Evolutionary conservation across 2,888 invertebrate species (phyloP), one percentile per base, ranked within the genome.

Genomic region (Synergus laeviventris): DNA sequence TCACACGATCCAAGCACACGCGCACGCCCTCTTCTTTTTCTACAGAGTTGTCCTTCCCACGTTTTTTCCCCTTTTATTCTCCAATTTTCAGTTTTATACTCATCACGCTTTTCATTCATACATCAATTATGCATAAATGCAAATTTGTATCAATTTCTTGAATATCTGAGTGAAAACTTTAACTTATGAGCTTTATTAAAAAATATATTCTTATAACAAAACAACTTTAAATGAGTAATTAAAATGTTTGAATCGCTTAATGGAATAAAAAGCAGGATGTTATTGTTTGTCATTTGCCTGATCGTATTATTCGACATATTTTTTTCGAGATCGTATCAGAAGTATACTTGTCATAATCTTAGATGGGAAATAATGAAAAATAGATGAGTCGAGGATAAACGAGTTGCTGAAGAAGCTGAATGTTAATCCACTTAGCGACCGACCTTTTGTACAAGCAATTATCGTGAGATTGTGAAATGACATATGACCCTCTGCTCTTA

Each of bases 381-480:
- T 31, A 11, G 31, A 36, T 49, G 24, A 70, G 49, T 11, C n/a
- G 45, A 49, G 31, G 31, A 31, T 49, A 49, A 70, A 70, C n/a
- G 75, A 70, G 81, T 79, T 78, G 73, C 76, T 77, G 54, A 74
- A 79, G 78, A 79, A 78, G 76, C 79, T 78, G 79, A 76, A 54
- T 77, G 79, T 78, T 81, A 84, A 84, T 84, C 82, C 79, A 83
- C 80, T 84, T 84, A 84, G 83, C 81, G 81, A 81, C 45, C 62
- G 74, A 77, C 80, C 81, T 83, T 81, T 70, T 24, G 24, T 70
- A n/a, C 49, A 11, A 49, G 49, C 49, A 49, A 31, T 49, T 49
- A 70, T 49, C 31, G 31, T 31, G 31, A 31, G 24, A 70, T 70
- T 36, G 49, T 49, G 49, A 49, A 31, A 70, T 49, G 31, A 70